These are phyloP conservation scores for Polypterus senegalus DNA, from an alignment of 2,113 vertebrate species.

Conservation along the genomic window DNA sequence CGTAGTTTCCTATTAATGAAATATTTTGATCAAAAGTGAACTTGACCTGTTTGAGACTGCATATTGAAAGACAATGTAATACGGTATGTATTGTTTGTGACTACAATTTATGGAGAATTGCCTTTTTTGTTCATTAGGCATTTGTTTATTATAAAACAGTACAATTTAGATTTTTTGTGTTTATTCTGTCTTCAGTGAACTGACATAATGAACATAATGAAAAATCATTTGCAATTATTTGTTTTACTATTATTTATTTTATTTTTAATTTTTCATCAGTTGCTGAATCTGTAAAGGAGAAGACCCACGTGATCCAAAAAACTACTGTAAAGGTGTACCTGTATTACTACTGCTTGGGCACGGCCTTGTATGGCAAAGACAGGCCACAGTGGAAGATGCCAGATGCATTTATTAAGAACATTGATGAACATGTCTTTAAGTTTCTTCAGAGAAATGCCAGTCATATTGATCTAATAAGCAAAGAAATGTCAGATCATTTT, in stretches of 20 bases:
- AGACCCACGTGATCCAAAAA: slow-evolving; percentile 39
- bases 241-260: neutral
- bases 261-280: slow-evolving; percentile 21
- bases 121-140: too few relatives aligned
- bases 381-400: slow-evolving; percentile 56
- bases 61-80: too few relatives aligned
- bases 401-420: slow-evolving; percentile 35
- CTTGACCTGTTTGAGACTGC: too few relatives aligned
- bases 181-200: too few relatives aligned
- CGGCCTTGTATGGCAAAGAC: slow-evolving; percentile 66
- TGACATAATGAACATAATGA: too few relatives aligned
- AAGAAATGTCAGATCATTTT: slow-evolving; percentile 38
- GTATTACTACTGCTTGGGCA: slow-evolving; percentile 56
- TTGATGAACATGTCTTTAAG: slow-evolving; percentile 43
- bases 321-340: slow-evolving; percentile 56
- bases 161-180: too few relatives aligned
- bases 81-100: too few relatives aligned
- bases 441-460: slow-evolving; percentile 40
- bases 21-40: too few relatives aligned
- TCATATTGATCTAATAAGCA: slow-evolving; percentile 33
- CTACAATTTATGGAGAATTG: too few relatives aligned
- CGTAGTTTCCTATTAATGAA: too few relatives aligned
- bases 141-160: too few relatives aligned
- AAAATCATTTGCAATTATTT: too few relatives aligned
- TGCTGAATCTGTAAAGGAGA: slow-evolving; percentile 24